Evolutionary conservation across 2,888 invertebrate species (phyloP).

Genomic region (Macroteleia sp.): DNA sequence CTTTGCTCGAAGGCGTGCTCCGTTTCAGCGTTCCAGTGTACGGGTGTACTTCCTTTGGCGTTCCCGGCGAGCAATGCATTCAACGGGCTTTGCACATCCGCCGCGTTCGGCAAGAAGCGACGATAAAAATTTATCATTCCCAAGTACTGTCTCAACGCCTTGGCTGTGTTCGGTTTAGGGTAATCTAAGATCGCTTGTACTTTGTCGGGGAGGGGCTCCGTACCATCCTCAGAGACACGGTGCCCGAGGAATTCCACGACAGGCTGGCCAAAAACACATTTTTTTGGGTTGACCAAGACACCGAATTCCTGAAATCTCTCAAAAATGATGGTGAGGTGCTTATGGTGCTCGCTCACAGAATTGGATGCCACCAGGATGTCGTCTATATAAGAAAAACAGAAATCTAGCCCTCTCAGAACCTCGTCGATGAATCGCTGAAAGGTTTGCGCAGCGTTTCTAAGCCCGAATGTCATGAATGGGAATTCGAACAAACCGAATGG

Average conservation of each 20-base stretch:
- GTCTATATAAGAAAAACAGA: background rate
- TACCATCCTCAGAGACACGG: background rate
- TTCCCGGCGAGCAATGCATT: background rate
- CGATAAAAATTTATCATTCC: constrained; percentile 16
- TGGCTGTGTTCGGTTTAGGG: background rate
- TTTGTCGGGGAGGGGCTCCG: background rate
- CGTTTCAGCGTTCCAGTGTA: background rate
- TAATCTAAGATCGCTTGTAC: constrained; percentile 1
- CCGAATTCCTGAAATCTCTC: constrained; percentile 3
- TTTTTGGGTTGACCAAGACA: background rate
- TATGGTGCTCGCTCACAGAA: background rate
- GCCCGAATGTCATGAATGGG: no score
- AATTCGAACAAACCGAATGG: no score
- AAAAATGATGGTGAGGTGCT: background rate
- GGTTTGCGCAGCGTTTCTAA: constrained; percentile 78
- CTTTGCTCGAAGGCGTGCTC: background rate
- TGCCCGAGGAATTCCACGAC: background rate
- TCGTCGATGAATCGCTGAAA: no score
- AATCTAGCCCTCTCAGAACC: background rate
- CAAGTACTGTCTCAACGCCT: background rate
- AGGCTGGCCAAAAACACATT: background rate
- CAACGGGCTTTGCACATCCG: background rate
- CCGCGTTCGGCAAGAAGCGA: background rate
- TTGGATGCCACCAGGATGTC: constrained; percentile 1
- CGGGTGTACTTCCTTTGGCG: background rate